These are phyloP conservation scores for Catamblyrhynchus diadema DNA, from an alignment of 2,797 vertebrate genomes.

Conservation along the genomic window DNA sequence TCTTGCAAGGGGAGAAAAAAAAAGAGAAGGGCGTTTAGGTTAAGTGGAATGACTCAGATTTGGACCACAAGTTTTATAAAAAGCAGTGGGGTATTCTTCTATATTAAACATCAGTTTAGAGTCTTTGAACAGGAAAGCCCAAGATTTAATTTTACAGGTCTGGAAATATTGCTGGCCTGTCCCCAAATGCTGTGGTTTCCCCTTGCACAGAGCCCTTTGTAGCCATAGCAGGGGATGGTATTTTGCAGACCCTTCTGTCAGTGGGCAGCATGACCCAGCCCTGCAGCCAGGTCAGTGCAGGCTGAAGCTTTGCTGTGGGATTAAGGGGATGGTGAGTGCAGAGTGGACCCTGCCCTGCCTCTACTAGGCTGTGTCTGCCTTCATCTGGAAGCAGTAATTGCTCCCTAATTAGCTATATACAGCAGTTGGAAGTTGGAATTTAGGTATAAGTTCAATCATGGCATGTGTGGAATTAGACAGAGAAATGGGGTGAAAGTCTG, in stretches of 20 bases:
- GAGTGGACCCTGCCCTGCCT: neutral
- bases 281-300: neutral
- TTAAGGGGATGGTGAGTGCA: neutral
- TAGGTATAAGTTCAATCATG: neutral
- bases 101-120: neutral
- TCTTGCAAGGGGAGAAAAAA: accelerated
- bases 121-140: neutral
- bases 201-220: neutral
- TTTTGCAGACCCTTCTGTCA: neutral
- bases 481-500: neutral
- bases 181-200: neutral
- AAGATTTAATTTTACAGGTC: neutral
- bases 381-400: neutral
- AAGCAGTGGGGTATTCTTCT: neutral
- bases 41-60: neutral
- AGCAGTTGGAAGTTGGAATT: neutral
- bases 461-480: accelerated
- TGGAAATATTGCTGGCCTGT: neutral
- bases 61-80: neutral
- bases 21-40: neutral
- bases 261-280: neutral
- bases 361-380: neutral
- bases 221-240: neutral
- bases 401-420: neutral
- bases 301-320: neutral